Conservation (phyloP, 2,797 vertebrate genomes). For the Lagorchestes hirsutus region DNA sequence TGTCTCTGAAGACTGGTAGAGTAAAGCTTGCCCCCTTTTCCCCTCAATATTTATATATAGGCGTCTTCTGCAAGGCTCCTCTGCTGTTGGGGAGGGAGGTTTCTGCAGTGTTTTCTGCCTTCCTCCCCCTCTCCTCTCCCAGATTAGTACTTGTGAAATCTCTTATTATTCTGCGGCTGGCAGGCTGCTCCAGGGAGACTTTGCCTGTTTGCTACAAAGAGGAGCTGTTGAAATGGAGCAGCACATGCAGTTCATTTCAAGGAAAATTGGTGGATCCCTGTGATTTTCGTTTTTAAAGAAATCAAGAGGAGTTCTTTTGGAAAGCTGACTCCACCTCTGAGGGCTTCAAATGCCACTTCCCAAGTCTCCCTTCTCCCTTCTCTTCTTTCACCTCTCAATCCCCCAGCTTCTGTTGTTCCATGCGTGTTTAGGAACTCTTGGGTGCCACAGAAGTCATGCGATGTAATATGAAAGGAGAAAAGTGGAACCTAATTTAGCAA, state of each 20-base stretch:
- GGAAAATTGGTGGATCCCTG: constrained; percentile 46
- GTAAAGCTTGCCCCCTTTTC: background rate
- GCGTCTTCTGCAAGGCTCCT: background rate
- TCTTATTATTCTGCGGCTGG: constrained; percentile 65
- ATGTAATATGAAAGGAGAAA: constrained; percentile 56
- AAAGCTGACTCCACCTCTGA: background rate
- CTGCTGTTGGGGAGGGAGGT: constrained; percentile 42
- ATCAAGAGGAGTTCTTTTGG: background rate
- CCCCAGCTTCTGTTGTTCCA: background rate
- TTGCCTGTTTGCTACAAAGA: constrained; percentile 68
- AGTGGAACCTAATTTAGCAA: constrained; percentile 57
- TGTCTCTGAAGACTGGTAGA: background rate
- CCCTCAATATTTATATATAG: background rate
- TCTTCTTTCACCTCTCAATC: background rate
- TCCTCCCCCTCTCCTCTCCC: constrained; percentile 67
- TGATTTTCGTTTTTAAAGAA: background rate
- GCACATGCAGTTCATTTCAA: constrained; percentile 67
- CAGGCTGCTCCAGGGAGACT: constrained; percentile 64
- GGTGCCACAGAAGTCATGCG: constrained; percentile 26
- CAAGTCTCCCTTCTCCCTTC: background rate
- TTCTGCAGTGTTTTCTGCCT: constrained; percentile 25
- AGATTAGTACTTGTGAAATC: constrained; percentile 70
- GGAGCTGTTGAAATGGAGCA: constrained; percentile 73
- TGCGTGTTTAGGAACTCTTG: constrained; percentile 58
- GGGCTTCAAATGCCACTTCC: constrained; percentile 35